Base-by-base conservation (phyloP, 2,888 invertebrate genomes). In the Tetanocera ferruginea region DNA sequence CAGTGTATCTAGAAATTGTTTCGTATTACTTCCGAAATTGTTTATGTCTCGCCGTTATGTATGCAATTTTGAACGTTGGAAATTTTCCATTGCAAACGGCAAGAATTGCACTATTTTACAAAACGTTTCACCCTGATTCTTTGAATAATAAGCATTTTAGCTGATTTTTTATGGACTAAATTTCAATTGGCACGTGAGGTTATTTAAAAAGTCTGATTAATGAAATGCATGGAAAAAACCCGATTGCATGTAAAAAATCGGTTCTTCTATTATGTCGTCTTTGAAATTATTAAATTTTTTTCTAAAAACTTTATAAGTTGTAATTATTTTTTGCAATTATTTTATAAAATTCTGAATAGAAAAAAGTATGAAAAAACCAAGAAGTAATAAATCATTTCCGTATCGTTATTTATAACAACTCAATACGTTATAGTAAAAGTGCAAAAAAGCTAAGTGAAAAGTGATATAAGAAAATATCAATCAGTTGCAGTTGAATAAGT, bases 51-150 rank as follows among this genome's bases (percentile, higher is more conserved):
- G n/a, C 34, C 14, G 19, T n/a, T 37, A 19, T 70, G n/a, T 60
- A 43, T 72, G 64, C 31, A 64, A 2, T 31, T n/a, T 31, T 25
- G 57, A 28, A 9, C 11, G 51, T 64, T 31, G 52, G 43, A 74
- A 78, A 78, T 52, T 74, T 78, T 78, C 77, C 77, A 78, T 28
- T 67, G 52, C 71, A 64, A 64, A 49, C 43, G 52, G 17, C 31
- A n/a, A 52, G 28, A 52, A 55, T 9, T 17, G 70, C 71, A 76
- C 37, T 64, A 64, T 71, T 49, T 52, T 52, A n/a, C 2, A 51
- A 17, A 9, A 67, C n/a, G 4, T 14, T 66, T 51, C 51, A 28
- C 49, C 11, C 52, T 31, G 49, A 66, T 55, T 55, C 8, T 19
- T 17, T 11, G 5, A 60, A 60, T n/a, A 23, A 60, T 25, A 60